A percentile compares a stretch with the other conserved stretches of the same genome.
Conservation (phyloP, 2,888 invertebrate genomes). For the Philereme transversata region DNA sequence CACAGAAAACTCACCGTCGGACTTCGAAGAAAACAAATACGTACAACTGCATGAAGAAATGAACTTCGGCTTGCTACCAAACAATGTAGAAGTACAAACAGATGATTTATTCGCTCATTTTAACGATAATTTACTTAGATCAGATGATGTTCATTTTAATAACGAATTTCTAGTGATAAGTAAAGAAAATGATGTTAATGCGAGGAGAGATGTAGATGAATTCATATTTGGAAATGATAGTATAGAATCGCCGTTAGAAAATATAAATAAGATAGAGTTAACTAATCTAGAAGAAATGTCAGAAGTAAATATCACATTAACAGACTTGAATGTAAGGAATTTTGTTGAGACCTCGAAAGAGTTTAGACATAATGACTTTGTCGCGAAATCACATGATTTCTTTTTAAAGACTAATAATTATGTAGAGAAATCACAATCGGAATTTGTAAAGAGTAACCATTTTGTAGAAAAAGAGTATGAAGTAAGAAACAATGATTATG, state of each 20-base stretch:
- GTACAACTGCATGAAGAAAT: slow-evolving; percentile 32
- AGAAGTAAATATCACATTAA: slow-evolving; percentile 27
- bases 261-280: slow-evolving; percentile 27
- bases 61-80: slow-evolving; percentile 23
- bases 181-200: slow-evolving; percentile 26
- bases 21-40: slow-evolving; percentile 29
- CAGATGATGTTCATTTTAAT: slow-evolving; percentile 27
- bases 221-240: slow-evolving; percentile 28
- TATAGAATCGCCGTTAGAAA: slow-evolving; percentile 24
- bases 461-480: slow-evolving; percentile 6
- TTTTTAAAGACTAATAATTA: slow-evolving; percentile 10
- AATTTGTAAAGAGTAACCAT: slow-evolving; percentile 5
- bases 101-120: slow-evolving; percentile 28
- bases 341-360: slow-evolving; percentile 23
- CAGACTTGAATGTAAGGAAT: slow-evolving; percentile 23
- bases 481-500: slow-evolving; percentile 8
- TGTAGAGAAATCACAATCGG: slow-evolving; percentile 15
- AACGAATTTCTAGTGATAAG: slow-evolving; percentile 29
- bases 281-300: slow-evolving; percentile 28
- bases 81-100: slow-evolving; percentile 24
- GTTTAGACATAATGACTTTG: slow-evolving; percentile 4
- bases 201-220: slow-evolving; percentile 21
- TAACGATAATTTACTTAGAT: slow-evolving; percentile 27
- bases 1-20: slow-evolving; percentile 29
- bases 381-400: slow-evolving; percentile 9